Conservation (phyloP, 2,113 vertebrate species). For the Tringa solitaria region DNA sequence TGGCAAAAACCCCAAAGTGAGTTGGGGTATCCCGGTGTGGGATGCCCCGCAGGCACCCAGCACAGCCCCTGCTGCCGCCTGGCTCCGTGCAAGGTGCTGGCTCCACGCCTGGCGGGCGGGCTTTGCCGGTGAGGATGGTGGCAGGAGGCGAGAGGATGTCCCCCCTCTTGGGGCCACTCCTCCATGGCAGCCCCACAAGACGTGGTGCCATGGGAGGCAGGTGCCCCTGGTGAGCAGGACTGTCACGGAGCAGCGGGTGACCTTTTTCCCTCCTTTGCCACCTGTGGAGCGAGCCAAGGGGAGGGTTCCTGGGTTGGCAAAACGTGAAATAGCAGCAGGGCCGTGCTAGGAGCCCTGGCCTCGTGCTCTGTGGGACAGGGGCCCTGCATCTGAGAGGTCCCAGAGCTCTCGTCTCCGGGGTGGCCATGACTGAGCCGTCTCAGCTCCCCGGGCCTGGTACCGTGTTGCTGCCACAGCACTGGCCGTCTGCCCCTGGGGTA, state of each 20-base stretch:
- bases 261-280: not conserved
- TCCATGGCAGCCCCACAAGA: accelerated
- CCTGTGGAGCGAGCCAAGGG: not conserved
- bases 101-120: not conserved
- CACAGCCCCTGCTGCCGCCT: not conserved
- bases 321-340: not conserved
- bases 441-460: accelerated
- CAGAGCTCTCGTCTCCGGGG: not conserved
- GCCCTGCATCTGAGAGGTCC: not conserved
- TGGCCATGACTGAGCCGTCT: accelerated
- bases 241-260: slow-evolving; percentile 19
- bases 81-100: accelerated
- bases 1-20: not conserved
- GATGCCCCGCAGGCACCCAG: not conserved
- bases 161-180: not conserved
- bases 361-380: accelerated
- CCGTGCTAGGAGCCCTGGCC: accelerated
- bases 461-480: not conserved
- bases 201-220: accelerated
- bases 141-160: not conserved
- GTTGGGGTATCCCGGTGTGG: accelerated
- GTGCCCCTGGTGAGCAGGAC: not conserved
- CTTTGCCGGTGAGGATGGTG: not conserved
- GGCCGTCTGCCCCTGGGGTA: accelerated
- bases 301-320: not conserved